A percentile compares a stretch with the other conserved stretches of the same genome.
phyloP scores from a whole-genome alignment of 1,140 invertebrate species.

The Danaus plexippus region DNA sequence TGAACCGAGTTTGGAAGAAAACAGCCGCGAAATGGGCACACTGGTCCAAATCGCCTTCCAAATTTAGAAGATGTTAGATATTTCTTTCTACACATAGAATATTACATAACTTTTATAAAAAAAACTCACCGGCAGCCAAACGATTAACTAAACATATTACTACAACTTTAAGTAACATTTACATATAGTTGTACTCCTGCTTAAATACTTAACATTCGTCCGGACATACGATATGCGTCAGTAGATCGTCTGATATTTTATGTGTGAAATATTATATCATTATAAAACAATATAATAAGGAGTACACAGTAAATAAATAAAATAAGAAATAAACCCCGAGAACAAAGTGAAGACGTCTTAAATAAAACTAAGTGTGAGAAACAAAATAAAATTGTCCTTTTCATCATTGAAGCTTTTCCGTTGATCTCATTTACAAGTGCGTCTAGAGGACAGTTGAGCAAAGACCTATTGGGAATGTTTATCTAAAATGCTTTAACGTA shows the following conservation, averaged over 20 bases:
- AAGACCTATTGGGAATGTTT: constrained; percentile 1
- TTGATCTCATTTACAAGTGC: constrained; percentile 13
- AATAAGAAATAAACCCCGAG: background rate
- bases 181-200: no score
- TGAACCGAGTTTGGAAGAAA: constrained; percentile 44
- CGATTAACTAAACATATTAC: no score
- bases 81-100: constrained; percentile 7
- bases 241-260: no score
- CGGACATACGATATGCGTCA: no score
- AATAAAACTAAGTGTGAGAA: constrained; percentile 3
- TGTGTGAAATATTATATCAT: no score
- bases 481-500: no score
- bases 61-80: constrained; percentile 31
- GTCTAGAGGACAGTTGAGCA: constrained; percentile 13
- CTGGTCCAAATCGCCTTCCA: constrained; percentile 30
- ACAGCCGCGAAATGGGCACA: constrained; percentile 32
- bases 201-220: no score
- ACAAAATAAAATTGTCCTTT: constrained; percentile 6
- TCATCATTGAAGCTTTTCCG: no score
- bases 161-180: no score
- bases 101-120: background rate
- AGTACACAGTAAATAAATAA: no score
- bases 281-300: no score
- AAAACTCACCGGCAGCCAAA: background rate
- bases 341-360: constrained; percentile 11